A percentile compares a stretch with the other conserved stretches of the same genome.
These are phyloP conservation scores for Nymphalis urticae DNA, from an alignment of 2,888 invertebrate genomes.

Conservation along the genomic window DNA sequence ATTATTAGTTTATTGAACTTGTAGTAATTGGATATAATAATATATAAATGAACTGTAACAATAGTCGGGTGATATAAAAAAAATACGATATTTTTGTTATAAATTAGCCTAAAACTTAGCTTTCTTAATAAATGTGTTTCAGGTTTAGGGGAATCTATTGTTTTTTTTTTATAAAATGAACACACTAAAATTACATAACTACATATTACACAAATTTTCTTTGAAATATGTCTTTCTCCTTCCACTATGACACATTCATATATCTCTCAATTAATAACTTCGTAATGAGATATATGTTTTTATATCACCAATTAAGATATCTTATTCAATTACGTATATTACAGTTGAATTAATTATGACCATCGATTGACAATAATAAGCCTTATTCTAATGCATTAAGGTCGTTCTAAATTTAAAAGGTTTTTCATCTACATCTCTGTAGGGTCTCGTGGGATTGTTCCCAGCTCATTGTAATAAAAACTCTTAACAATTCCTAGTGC, in stretches of 20 bases:
- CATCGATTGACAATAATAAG: conserved; percentile 8
- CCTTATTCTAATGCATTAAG: conserved; percentile 25
- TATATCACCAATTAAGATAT: conserved; percentile 32
- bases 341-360: conserved; percentile 30
- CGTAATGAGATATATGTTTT: neutral
- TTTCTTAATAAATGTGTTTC: no score
- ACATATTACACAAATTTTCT: no score
- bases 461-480: conserved; percentile 55
- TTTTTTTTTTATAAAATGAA: no score
- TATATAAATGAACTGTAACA: no score
- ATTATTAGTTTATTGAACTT: no score
- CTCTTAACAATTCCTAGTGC: conserved; percentile 52
- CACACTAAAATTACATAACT: no score
- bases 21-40: no score
- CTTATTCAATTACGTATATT: conserved; percentile 34
- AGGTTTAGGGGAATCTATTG: no score
- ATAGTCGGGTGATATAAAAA: no score
- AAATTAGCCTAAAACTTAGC: no score
- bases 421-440: conserved; percentile 37
- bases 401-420: conserved; percentile 15
- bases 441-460: conserved; percentile 74
- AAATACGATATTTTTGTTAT: no score
- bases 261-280: neutral
- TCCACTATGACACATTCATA: neutral
- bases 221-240: neutral